Evolutionary conservation across 2,797 vertebrate species (phyloP).

Genomic region (Platalea minor): DNA sequence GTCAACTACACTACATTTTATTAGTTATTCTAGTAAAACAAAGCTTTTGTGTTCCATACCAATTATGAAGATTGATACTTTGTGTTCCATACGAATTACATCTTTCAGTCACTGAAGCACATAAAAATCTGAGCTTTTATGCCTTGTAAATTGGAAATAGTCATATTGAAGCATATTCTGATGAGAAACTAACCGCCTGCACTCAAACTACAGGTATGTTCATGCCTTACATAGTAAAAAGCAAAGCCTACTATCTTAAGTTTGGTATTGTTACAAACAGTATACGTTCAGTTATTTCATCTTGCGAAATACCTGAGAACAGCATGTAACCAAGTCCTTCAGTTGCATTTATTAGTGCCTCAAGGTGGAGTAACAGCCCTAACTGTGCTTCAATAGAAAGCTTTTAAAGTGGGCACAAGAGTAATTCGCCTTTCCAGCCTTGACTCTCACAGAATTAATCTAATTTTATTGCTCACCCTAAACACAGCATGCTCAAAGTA

Average conservation of each 20-base stretch:
- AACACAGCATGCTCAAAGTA: neutral
- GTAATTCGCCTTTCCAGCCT: neutral
- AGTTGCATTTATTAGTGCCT: neutral
- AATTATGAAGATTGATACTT: neutral
- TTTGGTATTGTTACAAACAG: neutral
- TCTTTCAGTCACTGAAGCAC: neutral
- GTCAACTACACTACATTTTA: neutral
- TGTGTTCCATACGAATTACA: neutral
- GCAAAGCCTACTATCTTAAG: neutral
- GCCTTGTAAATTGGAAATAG: neutral
- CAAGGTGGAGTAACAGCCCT: neutral
- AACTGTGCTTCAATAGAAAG: neutral
- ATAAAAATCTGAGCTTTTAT: neutral
- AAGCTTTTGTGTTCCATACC: neutral
- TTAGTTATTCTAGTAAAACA: neutral
- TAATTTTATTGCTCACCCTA: neutral
- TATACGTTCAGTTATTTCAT: neutral
- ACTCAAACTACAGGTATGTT: neutral
- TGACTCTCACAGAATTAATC: neutral
- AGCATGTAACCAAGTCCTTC: accelerated
- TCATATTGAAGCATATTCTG: neutral
- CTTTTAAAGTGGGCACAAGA: neutral
- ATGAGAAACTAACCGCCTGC: neutral
- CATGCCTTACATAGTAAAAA: neutral
- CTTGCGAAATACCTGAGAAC: neutral